Base-by-base conservation (phyloP, 2,797 vertebrate genomes). In the Ficedula albicollis region DNA sequence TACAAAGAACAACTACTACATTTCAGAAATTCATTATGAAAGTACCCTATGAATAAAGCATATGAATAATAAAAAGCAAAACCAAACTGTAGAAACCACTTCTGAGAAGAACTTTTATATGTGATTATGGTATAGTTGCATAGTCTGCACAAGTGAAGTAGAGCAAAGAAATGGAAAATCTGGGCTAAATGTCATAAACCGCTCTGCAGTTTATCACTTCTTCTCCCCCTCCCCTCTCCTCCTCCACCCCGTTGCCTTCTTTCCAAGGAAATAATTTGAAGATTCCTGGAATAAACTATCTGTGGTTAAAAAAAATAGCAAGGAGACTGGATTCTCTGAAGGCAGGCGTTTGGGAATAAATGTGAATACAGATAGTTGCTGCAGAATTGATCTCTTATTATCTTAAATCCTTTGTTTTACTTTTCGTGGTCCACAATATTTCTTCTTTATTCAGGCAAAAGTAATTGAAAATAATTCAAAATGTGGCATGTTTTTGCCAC, bases 11-110 rank as follows among this genome's bases (percentile, higher is more conserved):
- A 70, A 29, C 89, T 83, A 9, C 56, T 87, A 49, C 36, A 41
- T 94, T 89, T 87, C 58, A 78, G 75, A 78, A 93, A 73, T 83
- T 94, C 92, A 89, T 93, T 89, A 48, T 83, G 82, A 93, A 96
- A 96, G 82, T 55, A 78, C 75, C 44, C 32, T 83, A 49, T 92
- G 87, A 93, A 87, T 89, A 87, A 82, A 72, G 58, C 51, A 5
- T 38, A 58, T 83, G 68, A 68, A 81, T 94, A 93, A 72, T 92
- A 78, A 96, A 92, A 94, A 89, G 54, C 62, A 90, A 94, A 95
- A 68, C 89, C 82, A 92, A 93, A 77, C 68, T 6, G 2, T 87
- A 87, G 90, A 96, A 96, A 90, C 95, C 87, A 68, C 90, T 92
- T 95, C 84, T 95, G 87, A 90, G 81, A 94, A 82, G 63, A 89